Base-by-base conservation (phyloP, 2,113 vertebrate species). In the Peromyscus polionotus region DNA sequence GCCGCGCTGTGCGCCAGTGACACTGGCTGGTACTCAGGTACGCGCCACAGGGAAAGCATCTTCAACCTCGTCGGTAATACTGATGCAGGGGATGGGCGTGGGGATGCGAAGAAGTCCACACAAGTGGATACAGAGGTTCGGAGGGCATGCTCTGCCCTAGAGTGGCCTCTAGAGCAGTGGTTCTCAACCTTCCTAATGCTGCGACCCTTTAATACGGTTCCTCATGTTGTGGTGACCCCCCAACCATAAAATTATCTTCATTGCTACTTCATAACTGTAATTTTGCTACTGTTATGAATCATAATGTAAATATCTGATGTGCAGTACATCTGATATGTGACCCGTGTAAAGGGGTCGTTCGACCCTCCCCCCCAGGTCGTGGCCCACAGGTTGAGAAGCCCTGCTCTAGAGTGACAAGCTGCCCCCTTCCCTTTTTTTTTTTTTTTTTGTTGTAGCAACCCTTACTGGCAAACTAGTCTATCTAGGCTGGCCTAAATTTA, bases 11-110 rank as follows among this genome's bases (percentile, higher is more conserved):
- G 16, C 75, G 7, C 59, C 42, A 45, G 48, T n/a, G 79, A 85
- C 48, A 0, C 0, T 4, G 93, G 79, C 75, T 16, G 20, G 24
- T 42, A 3, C 33, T 65, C 83, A 75, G 24, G 67, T 2, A 33
- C 0, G 0, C 72, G 0, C 77, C 48, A 20, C 17, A 1, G 90
- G 70, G 85, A 65, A 14, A 73, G 8, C 39, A 2, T 77, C 90
- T 17, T n/a, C 20, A 7, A 7, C 54, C 31, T 1, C 8, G 5
- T 5, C 48, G 3, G 33, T 13, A 13, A 39, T 4, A 5, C 0
- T 28, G 85, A 76, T 72, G 61, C 13, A 13, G 61, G 51, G 59
- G 14, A 19, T 75, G 90, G 67, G 28, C 7, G 67, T 19, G 42
- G n/a, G 39, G 63, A 68, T 10, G 48, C 20, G 19, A 48, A 26